Evolutionary conservation across 2,888 invertebrate genomes (phyloP).

Genomic region (Agonopterix arenella): DNA sequence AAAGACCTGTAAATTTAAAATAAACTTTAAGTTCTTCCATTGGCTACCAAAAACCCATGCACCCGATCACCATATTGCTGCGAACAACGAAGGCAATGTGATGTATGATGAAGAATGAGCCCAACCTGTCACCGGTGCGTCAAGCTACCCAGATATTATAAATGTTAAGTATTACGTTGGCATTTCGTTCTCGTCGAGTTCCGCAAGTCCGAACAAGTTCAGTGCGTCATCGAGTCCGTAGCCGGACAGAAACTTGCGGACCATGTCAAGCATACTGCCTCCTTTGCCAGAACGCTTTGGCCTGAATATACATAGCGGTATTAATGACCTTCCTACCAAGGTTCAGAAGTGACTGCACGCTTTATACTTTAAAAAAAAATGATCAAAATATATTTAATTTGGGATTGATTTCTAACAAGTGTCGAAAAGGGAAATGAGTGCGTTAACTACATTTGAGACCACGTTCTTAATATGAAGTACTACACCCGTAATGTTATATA

Average conservation of each 20-base stretch:
- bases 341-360: too few relatives aligned
- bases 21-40: not conserved
- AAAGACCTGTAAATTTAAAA: constrained; percentile 45
- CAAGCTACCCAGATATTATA: constrained; percentile 1
- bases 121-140: constrained; percentile 6
- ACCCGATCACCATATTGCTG: not conserved
- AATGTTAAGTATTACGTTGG: constrained; percentile 44
- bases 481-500: too few relatives aligned
- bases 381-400: too few relatives aligned
- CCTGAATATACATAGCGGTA: constrained; percentile 42
- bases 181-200: constrained; percentile 39
- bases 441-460: too few relatives aligned
- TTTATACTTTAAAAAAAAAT: too few relatives aligned
- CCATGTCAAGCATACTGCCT: constrained; percentile 44
- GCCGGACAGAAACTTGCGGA: constrained; percentile 64
- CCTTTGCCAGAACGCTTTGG: constrained; percentile 37
- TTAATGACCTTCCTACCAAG: too few relatives aligned
- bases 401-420: too few relatives aligned
- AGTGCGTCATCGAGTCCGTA: constrained; percentile 53
- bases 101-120: not conserved
- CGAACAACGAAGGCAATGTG: not conserved
- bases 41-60: not conserved
- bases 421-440: too few relatives aligned
- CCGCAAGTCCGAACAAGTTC: constrained; percentile 49
- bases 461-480: too few relatives aligned